Conservation (phyloP, 1,140 invertebrate species). For the Lucilia cuprina region DNA sequence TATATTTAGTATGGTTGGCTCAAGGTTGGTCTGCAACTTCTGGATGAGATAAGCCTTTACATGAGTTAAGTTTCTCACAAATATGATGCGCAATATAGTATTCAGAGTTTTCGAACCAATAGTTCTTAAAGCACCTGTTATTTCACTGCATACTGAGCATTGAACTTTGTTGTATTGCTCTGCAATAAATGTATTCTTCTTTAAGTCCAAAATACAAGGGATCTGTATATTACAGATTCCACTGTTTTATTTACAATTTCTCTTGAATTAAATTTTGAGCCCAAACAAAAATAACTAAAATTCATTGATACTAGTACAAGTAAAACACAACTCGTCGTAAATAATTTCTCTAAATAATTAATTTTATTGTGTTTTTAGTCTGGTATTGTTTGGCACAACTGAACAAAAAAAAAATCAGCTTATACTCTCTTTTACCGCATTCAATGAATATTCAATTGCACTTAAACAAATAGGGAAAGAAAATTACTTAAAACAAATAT, state of each 20-base stretch:
- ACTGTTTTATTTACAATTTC: not conserved
- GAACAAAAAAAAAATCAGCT: not conserved
- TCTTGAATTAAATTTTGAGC: not conserved
- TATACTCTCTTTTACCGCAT: not conserved
- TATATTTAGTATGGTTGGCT: too few relatives aligned
- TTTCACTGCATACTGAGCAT: too few relatives aligned
- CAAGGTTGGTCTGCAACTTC: too few relatives aligned
- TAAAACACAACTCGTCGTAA: not conserved
- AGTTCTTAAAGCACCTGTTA: too few relatives aligned
- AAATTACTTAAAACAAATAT: constrained; percentile 3
- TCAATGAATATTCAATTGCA: not conserved
- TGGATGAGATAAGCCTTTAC: too few relatives aligned
- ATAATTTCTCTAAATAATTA: not conserved
- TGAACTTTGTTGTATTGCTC: too few relatives aligned
- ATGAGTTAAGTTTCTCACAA: too few relatives aligned
- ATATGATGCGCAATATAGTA: too few relatives aligned
- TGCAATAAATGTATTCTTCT: too few relatives aligned
- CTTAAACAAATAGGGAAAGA: not conserved
- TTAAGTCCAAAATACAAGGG: too few relatives aligned
- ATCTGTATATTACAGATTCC: too few relatives aligned
- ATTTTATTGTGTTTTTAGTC: not conserved
- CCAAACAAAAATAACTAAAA: not conserved
- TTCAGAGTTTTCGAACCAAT: too few relatives aligned
- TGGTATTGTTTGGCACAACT: not conserved
- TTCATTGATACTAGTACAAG: not conserved